Conservation (phyloP, 2,113 vertebrate species). For the Xyliphius kryptos region DNA sequence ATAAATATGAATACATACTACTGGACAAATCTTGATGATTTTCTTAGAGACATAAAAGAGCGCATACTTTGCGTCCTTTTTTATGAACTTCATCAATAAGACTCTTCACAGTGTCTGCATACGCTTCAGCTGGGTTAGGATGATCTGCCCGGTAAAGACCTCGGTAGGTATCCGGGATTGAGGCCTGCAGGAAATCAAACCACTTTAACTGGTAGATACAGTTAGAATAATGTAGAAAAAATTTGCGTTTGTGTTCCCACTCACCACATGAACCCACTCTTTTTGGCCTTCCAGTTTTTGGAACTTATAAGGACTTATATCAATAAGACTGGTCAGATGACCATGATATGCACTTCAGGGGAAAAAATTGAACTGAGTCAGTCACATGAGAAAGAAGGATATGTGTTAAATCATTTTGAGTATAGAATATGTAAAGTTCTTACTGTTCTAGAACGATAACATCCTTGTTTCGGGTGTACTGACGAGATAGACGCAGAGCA, state of each 20-base stretch:
- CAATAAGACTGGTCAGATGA: constrained; percentile 86
- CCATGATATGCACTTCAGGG: constrained; percentile 88
- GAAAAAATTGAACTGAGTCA: too few relatives aligned
- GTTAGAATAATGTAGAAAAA: not conserved
- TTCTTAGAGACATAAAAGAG: too few relatives aligned
- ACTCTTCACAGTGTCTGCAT: constrained; percentile 74
- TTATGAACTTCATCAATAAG: constrained; percentile 70
- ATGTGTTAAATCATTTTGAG: too few relatives aligned
- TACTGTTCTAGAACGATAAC: constrained; percentile 88
- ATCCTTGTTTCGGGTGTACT: constrained; percentile 78
- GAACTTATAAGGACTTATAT: constrained; percentile 98
- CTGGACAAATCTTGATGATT: too few relatives aligned
- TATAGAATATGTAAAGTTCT: too few relatives aligned
- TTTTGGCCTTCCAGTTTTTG: constrained; percentile 84
- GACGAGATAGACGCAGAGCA: constrained; percentile 79
- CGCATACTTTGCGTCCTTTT: constrained; percentile 76
- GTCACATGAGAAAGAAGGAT: too few relatives aligned
- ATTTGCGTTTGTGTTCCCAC: constrained; percentile 46
- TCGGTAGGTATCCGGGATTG: constrained; percentile 85
- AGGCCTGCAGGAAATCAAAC: constrained; percentile 74
- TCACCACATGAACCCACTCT: constrained; percentile 96
- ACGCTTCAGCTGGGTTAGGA: constrained; percentile 71
- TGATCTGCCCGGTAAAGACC: constrained; percentile 78
- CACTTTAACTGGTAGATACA: too few relatives aligned
- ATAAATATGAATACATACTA: too few relatives aligned